These are phyloP conservation scores for Scrobipalpa atriplicella DNA, from an alignment of 2,888 invertebrate genomes.

Conservation along the genomic window DNA sequence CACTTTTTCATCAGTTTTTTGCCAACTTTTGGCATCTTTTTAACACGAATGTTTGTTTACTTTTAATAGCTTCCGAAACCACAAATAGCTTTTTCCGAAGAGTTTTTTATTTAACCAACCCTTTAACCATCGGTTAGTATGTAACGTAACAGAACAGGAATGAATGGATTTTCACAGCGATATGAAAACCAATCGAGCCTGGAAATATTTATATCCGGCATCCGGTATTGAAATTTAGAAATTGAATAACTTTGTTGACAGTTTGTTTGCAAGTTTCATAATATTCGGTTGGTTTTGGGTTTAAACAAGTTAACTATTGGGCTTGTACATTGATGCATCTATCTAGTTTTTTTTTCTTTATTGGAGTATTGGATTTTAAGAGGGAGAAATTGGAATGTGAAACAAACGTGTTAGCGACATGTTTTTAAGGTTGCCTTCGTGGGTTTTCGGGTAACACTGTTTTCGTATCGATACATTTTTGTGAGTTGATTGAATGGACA, in stretches of 20 bases:
- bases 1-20: conserved; percentile 40
- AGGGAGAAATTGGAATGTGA: background rate
- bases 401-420: background rate
- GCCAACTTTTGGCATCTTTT: conserved; percentile 35
- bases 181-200: background rate
- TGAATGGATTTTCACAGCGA: background rate
- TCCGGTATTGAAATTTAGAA: background rate
- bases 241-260: conserved; percentile 2
- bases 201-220: background rate
- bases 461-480: background rate
- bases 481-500: too few species aligned
- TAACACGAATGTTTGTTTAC: conserved; percentile 38
- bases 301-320: background rate
- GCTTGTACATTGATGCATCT: too few species aligned
- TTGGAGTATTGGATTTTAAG: conserved; percentile 12
- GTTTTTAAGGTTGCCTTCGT: background rate
- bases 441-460: background rate
- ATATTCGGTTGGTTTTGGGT: background rate
- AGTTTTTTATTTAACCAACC: conserved; percentile 32
- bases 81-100: conserved; percentile 27
- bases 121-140: conserved; percentile 35
- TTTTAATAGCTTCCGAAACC: conserved; percentile 44
- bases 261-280: background rate
- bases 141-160: background rate
- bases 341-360: conserved; percentile 6